Percentiles rank a stretch among this genome's conserved stretches.
These are phyloP conservation scores for Lamellibrachia satsuma DNA, from an alignment of 2,888 invertebrate genomes.

Conservation along the genomic window DNA sequence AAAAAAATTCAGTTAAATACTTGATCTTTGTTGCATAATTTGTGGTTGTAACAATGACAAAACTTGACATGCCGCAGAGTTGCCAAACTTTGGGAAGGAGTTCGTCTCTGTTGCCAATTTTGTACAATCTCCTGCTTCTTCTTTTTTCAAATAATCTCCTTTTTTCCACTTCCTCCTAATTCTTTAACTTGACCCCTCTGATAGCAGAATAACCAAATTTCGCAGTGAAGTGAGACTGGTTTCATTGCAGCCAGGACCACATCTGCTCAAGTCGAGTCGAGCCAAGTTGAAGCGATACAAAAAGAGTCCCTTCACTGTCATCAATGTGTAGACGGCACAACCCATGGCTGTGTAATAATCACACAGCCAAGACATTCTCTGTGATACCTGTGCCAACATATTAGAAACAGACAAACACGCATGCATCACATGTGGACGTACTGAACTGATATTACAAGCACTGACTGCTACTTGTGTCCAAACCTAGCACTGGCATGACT, in stretches of 20 bases:
- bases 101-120: too few species aligned
- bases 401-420: background rate
- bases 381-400: background rate
- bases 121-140: too few species aligned
- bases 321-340: background rate
- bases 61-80: too few species aligned
- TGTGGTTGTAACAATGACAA: too few species aligned
- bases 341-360: background rate
- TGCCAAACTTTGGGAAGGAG: too few species aligned
- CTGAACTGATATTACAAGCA: background rate
- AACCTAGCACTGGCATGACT: background rate
- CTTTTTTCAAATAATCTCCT: too few species aligned
- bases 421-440: background rate
- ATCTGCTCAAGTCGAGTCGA: background rate
- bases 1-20: too few species aligned
- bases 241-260: background rate
- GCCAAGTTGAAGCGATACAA: slow-evolving; percentile 12
- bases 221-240: background rate
- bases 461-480: background rate
- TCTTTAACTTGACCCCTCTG: background rate
- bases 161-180: too few species aligned
- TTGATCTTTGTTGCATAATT: too few species aligned
- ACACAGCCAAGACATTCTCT: background rate
- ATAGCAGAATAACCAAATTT: background rate
- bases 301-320: background rate